A percentile compares a stretch with the other conserved stretches of the same genome.
Conservation (phyloP, 2,888 invertebrate species). For the Aphodius granarius region DNA sequence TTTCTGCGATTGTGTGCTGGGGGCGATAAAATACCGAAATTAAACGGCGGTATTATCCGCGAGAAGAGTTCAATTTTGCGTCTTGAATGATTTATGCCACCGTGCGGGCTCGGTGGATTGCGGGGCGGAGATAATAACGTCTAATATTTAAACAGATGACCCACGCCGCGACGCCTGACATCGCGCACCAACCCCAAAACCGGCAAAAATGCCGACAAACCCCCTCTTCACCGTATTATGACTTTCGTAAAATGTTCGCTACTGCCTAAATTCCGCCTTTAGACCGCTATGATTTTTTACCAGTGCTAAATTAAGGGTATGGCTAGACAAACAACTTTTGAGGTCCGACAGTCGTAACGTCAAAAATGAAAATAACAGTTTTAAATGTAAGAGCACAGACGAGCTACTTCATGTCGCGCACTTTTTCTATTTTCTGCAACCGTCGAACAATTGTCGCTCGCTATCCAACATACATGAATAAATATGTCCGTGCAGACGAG, state of each 20-base stretch:
- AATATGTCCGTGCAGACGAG: no score
- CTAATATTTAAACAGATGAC: conserved; percentile 19
- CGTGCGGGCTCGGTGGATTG: conserved; percentile 5
- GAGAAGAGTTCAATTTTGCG: conserved; percentile 15
- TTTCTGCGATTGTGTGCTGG: neutral
- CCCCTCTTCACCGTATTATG: neutral
- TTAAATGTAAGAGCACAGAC: no score
- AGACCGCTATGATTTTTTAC: no score
- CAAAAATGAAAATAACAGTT: no score
- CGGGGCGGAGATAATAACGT: conserved; percentile 13
- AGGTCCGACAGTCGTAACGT: no score
- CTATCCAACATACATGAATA: no score
- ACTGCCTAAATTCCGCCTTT: neutral
- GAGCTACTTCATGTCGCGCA: neutral
- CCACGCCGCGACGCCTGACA: neutral
- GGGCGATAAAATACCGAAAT: conserved; percentile 11
- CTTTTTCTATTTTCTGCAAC: neutral
- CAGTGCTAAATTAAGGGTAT: no score
- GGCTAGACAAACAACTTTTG: no score
- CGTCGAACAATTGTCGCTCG: no score
- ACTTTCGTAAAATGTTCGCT: neutral
- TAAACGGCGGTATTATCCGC: conserved; percentile 12
- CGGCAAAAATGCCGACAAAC: neutral
- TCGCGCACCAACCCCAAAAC: neutral
- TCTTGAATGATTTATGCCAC: conserved; percentile 15